These are phyloP conservation scores for Micrastur ruficollis DNA, from an alignment of 2,797 vertebrate species.

Conservation along the genomic window DNA sequence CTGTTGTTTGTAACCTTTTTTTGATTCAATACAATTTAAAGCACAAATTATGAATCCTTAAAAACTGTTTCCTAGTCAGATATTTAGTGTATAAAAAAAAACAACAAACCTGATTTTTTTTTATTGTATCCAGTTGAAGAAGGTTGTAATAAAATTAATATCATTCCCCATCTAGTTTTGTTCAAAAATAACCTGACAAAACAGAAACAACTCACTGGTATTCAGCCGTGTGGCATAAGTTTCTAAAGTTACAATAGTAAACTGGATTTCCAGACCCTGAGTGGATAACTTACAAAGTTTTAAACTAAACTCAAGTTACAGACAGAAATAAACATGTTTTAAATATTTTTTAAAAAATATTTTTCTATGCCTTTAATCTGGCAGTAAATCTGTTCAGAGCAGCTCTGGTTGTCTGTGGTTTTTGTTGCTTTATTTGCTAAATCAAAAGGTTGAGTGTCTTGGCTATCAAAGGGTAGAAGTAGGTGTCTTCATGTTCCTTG, in stretches of 20 bases:
- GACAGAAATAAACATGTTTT: neutral
- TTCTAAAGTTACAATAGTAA: neutral
- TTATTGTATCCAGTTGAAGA: neutral
- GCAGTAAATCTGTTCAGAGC: neutral
- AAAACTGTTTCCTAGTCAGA: neutral
- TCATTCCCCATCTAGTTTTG: neutral
- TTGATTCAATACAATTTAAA: neutral
- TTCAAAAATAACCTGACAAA: neutral
- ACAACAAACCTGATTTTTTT: neutral
- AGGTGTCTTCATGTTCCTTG: neutral
- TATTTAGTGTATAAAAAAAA: neutral
- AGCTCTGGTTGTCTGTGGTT: neutral
- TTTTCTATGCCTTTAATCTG: neutral
- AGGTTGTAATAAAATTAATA: neutral
- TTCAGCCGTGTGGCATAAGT: neutral
- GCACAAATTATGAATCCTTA: neutral
- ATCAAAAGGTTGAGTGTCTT: neutral
- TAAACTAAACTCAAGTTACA: neutral
- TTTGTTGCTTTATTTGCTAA: neutral
- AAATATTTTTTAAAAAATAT: neutral
- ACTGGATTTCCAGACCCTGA: neutral
- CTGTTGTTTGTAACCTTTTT: neutral
- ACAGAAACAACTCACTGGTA: neutral
- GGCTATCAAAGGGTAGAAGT: neutral
- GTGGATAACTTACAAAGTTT: neutral